Base-by-base conservation (phyloP, 2,797 vertebrate species). In the Champsocephalus gunnari region DNA sequence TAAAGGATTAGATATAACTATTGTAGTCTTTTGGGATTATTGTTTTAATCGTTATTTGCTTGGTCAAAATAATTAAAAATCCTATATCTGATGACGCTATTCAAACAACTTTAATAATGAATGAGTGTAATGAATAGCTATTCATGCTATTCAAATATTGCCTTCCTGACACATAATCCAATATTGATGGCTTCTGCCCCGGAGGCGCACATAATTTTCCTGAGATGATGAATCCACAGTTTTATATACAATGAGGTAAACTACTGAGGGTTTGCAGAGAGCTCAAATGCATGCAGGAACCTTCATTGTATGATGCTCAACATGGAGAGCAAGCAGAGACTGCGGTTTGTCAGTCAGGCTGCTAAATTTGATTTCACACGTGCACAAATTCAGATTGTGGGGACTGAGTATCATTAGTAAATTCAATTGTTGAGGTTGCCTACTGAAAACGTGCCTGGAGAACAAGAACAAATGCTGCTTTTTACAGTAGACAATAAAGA, bases 151-250 rank as follows among this genome's bases (percentile, higher is more conserved):
- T 80, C 66, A 67, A 54, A 64, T 60, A 49, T 28, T 70, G 48
- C 14, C 63, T 66, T 75, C n/a, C 43, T 72, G 66, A 82, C 41
- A 59, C 44, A 67, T 43, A 82, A 81, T 80, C 47, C 61, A 84
- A 76, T 75, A 82, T 58, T 80, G 73, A 88, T 83, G 78, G 45
- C 50, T 79, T 88, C 44, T 44, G 65, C 28, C 57, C 60, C 34
- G 21, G 44, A 66, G 77, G 28, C 19, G 7, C 67, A 80, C 9
- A 3, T 38, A 45, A 38, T 45, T 53, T 79, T 70, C 47, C 62
- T 68, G 71, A 51, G 58, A 80, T 44, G 58, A 79, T 73, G 66
- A 81, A 82, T 70, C 76, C 45, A 50, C 14, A 4, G 53, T 83
- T 87, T 84, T 53, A 66, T 68, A 53, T 49, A 48, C 54, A 81